phyloP scores from a whole-genome alignment of 2,113 vertebrate genomes.

The Sakesphorus luctuosus region DNA sequence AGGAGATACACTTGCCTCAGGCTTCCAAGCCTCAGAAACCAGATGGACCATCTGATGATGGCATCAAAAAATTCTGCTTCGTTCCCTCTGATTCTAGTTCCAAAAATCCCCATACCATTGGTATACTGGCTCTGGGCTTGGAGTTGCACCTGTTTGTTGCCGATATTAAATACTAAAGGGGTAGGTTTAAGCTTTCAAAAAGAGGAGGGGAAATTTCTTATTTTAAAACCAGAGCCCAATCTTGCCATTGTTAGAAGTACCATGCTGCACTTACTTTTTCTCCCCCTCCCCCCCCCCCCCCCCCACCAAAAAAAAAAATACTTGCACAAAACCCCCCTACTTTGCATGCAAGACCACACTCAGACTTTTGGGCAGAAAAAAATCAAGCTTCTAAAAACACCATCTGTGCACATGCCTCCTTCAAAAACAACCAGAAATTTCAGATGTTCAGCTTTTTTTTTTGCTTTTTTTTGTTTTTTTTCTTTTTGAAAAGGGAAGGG shows the following conservation, averaged over 20 bases:
- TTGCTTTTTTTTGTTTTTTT: neutral
- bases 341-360: neutral
- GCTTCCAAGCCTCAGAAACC: neutral
- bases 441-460: neutral
- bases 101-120: accelerated
- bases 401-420: constrained; percentile 3
- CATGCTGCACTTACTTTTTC: neutral
- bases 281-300: too few species aligned
- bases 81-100: accelerated
- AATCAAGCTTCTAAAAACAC: constrained; percentile 5
- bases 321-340: accelerated
- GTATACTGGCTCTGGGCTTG: neutral
- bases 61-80: neutral
- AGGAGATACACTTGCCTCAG: neutral
- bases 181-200: neutral
- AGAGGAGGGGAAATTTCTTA: neutral
- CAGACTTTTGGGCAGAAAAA: constrained; percentile 20
- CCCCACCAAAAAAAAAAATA: too few species aligned
- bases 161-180: neutral
- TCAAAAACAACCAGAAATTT: neutral
- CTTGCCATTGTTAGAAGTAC: neutral
- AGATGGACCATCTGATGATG: neutral
- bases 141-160: neutral
- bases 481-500: neutral
- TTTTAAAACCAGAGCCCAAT: neutral